Percentiles rank a stretch among this genome's conserved stretches.
Evolutionary conservation across 1,140 invertebrate genomes (phyloP).

Genomic region (Drosophila kepulauana): DNA sequence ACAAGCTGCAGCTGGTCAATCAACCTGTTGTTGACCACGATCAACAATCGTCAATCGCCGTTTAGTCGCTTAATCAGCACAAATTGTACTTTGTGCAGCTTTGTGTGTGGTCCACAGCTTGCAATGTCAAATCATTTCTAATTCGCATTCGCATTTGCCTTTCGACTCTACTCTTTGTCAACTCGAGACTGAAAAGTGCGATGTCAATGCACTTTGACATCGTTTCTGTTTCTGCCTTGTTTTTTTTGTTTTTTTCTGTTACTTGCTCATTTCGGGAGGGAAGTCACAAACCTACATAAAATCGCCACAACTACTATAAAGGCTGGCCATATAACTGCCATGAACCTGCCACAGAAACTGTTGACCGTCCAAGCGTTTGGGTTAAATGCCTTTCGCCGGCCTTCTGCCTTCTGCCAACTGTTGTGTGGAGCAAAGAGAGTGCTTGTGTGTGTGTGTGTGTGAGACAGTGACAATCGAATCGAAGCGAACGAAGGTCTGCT

Average conservation of each 20-base stretch:
- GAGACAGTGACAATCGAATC: conserved; percentile 7
- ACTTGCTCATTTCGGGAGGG: not conserved
- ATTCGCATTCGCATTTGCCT: conserved; percentile 10
- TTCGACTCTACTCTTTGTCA: conserved; percentile 26
- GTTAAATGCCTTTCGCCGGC: conserved; percentile 12
- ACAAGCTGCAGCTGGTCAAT: conserved; percentile 31
- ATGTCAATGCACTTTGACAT: conserved; percentile 35
- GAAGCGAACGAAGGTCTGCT: conserved; percentile 18
- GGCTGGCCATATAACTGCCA: conserved; percentile 5
- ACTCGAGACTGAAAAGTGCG: not conserved
- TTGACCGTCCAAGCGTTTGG: not conserved
- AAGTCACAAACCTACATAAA: conserved; percentile 21
- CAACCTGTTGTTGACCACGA: conserved; percentile 42
- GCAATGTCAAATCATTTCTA: conserved; percentile 12
- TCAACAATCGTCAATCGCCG: not conserved
- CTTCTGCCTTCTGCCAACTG: not conserved
- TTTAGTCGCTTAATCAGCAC: not conserved
- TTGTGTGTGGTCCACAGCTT: not conserved
- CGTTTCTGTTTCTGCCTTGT: not conserved
- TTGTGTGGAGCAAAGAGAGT: not conserved
- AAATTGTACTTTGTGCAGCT: not conserved
- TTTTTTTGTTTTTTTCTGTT: too few relatives aligned
- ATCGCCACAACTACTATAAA: conserved; percentile 18
- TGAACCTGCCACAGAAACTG: conserved; percentile 29
- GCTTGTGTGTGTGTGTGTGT: too few relatives aligned